phyloP scores from a whole-genome alignment of 1,140 invertebrate species.

The Myzus persicae region DNA sequence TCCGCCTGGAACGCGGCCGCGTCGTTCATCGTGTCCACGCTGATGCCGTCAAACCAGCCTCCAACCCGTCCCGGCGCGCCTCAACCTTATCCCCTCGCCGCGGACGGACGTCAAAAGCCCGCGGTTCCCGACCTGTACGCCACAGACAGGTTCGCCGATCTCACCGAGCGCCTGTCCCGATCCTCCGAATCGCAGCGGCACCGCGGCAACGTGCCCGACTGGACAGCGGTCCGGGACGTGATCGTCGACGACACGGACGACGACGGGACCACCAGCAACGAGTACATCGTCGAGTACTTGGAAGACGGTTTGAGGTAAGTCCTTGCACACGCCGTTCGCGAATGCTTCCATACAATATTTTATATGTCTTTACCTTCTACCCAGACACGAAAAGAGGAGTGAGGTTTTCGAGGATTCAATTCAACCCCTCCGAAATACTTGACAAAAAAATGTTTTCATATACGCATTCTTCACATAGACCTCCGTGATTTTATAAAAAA shows the following conservation, averaged over 20 bases:
- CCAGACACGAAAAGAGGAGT: too few relatives aligned
- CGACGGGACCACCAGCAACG: slow-evolving; percentile 19
- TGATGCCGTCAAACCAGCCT: background rate
- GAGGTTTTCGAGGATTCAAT: background rate
- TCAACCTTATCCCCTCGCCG: background rate
- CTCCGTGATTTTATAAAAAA: too few relatives aligned
- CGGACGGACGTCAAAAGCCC: background rate
- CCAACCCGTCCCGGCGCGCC: background rate
- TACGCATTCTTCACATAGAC: too few relatives aligned
- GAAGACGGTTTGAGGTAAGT: slow-evolving; percentile 20
- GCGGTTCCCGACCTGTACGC: slow-evolving; percentile 62
- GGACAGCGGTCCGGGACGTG: slow-evolving; percentile 28
- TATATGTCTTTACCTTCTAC: background rate
- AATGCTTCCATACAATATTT: background rate
- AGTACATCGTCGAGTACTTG: slow-evolving; percentile 23
- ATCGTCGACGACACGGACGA: slow-evolving; percentile 36
- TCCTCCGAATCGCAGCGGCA: background rate
- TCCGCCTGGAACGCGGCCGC: background rate
- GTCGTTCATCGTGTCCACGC: background rate
- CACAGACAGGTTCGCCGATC: slow-evolving; percentile 62
- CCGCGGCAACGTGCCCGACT: background rate
- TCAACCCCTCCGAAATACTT: rapidly evolving
- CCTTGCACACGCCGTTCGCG: too few relatives aligned
- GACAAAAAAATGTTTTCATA: background rate
- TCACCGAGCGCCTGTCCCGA: slow-evolving; percentile 41